Evolutionary conservation across 2,113 vertebrate genomes (phyloP).

Genomic region (Semnornis frantzii): DNA sequence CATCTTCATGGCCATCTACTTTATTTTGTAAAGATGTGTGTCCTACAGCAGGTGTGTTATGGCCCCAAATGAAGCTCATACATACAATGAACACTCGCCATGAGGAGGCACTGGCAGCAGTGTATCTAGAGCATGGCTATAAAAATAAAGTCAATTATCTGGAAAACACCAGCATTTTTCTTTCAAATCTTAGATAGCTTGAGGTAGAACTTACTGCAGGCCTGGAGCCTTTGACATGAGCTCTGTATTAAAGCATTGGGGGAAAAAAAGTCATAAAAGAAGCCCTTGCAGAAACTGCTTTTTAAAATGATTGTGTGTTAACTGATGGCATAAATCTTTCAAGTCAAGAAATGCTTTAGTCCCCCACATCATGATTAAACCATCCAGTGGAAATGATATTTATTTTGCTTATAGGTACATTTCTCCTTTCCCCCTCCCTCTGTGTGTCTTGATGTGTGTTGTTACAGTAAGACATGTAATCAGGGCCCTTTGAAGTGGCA

Average conservation of each 20-base stretch:
- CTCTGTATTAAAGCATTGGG: neutral
- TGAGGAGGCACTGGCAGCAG: constrained; percentile 23
- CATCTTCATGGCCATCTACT: too few species aligned
- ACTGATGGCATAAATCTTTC: constrained; percentile 47
- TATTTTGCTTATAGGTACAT: constrained; percentile 70
- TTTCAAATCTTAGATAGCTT: neutral
- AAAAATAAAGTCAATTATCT: constrained; percentile 26
- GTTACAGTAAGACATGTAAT: constrained; percentile 70
- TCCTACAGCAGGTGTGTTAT: neutral
- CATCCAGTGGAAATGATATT: constrained; percentile 47
- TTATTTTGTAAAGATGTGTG: neutral
- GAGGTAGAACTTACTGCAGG: neutral
- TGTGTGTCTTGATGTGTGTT: constrained; percentile 51
- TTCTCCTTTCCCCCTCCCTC: constrained; percentile 48
- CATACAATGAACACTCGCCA: neutral
- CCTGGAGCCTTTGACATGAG: constrained; percentile 13
- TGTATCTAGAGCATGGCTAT: constrained; percentile 9
- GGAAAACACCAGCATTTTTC: constrained; percentile 20
- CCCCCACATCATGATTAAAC: constrained; percentile 31
- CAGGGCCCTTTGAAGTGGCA: constrained; percentile 68
- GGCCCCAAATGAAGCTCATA: neutral
- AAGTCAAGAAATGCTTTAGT: constrained; percentile 32
- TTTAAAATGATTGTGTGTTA: constrained; percentile 60
- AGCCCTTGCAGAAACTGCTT: constrained; percentile 38
- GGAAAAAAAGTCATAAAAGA: neutral